These are phyloP conservation scores for Trematomus loennbergii DNA, from an alignment of 2,113 vertebrate genomes.

Conservation along the genomic window DNA sequence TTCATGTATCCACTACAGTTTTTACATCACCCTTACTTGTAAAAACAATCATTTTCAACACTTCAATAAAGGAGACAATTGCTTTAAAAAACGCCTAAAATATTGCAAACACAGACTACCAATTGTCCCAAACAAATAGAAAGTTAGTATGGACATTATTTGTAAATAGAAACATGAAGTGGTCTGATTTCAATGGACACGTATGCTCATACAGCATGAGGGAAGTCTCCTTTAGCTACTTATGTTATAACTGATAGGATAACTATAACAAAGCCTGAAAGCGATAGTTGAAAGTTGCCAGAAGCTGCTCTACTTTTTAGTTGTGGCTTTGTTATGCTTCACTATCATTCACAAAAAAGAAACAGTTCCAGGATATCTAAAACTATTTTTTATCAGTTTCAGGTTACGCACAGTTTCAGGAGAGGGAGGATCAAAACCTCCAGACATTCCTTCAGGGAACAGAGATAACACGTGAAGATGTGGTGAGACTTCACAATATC, in stretches of 20 bases:
- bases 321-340: background rate
- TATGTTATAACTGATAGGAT: background rate
- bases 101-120: background rate
- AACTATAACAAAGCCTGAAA: background rate
- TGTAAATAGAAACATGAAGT: background rate
- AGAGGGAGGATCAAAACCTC: conserved; percentile 70
- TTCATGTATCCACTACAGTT: background rate
- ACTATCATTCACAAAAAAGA: conserved; percentile 32
- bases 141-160: too few species aligned
- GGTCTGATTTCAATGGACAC: background rate
- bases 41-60: background rate
- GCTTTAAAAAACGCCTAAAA: background rate
- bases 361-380: conserved; percentile 43
- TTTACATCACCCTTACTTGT: background rate
- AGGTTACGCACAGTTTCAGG: conserved; percentile 61
- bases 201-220: background rate
- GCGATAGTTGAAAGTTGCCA: background rate
- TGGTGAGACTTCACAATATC: background rate
- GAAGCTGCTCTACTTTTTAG: background rate
- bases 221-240: background rate
- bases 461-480: conserved; percentile 60
- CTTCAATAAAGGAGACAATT: background rate
- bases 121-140: background rate
- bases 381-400: conserved; percentile 61
- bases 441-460: conserved; percentile 77